A percentile compares a stretch with the other conserved stretches of the same genome.
phyloP scores from a whole-genome alignment of 2,888 invertebrate species.

The Archips crataeganus region DNA sequence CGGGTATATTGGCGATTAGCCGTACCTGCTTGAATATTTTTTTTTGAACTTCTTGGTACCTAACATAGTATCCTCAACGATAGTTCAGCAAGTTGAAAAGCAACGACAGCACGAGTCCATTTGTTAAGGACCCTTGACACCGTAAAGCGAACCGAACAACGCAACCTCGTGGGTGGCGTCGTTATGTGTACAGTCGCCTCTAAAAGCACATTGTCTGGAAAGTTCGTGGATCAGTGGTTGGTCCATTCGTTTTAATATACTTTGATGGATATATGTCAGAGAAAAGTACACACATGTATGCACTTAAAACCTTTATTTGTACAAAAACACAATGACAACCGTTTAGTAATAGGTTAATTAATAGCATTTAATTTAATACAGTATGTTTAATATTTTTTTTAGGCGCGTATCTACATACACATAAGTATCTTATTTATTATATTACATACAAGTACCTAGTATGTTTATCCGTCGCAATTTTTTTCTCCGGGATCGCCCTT shows the following conservation, averaged over 20 bases:
- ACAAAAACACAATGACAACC: too few relatives aligned
- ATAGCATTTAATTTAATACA: too few relatives aligned
- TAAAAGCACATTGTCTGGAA: conserved; percentile 41
- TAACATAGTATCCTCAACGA: conserved; percentile 35
- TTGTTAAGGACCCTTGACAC: conserved; percentile 66
- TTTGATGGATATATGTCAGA: not conserved
- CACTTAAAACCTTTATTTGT: too few relatives aligned
- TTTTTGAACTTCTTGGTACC: not conserved
- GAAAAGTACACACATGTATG: too few relatives aligned
- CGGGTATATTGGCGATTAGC: not conserved
- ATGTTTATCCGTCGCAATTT: too few relatives aligned
- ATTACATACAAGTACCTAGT: too few relatives aligned
- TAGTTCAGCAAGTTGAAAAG: conserved; percentile 50
- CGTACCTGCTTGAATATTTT: not conserved
- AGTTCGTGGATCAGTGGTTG: conserved; percentile 30
- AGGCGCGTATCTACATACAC: too few relatives aligned
- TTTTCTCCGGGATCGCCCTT: too few relatives aligned
- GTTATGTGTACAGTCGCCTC: conserved; percentile 19
- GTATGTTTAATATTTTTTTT: too few relatives aligned
- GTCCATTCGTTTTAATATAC: conserved; percentile 22
- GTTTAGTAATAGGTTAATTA: too few relatives aligned
- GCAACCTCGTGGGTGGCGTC: conserved; percentile 47
- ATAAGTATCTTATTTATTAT: too few relatives aligned
- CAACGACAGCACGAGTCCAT: conserved; percentile 63
- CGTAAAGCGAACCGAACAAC: conserved; percentile 60